These are phyloP conservation scores for Acipenser ruthenus DNA, from an alignment of 2,797 vertebrate genomes.

Conservation along the genomic window DNA sequence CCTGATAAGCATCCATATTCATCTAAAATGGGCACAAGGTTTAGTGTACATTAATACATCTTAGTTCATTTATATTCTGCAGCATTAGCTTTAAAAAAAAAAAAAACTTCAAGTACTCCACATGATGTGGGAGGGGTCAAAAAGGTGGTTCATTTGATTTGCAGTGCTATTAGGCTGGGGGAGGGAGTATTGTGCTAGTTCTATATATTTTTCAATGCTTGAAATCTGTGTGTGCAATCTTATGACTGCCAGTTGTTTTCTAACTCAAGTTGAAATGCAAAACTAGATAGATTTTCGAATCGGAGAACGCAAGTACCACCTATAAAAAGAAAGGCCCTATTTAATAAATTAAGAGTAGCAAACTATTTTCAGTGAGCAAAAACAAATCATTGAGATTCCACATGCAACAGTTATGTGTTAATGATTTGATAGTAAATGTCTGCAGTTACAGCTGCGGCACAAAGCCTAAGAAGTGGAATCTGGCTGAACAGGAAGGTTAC, in stretches of 20 bases:
- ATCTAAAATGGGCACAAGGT: not conserved
- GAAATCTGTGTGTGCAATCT: no score
- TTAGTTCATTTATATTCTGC: not conserved
- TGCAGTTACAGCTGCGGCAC: conserved; percentile 16
- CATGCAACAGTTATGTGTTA: conserved; percentile 16
- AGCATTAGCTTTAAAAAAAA: not conserved
- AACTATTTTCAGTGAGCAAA: no score
- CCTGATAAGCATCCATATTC: no score
- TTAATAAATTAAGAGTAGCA: no score
- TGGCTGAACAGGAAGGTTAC: conserved; percentile 32
- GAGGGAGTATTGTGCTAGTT: not conserved
- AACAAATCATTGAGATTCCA: conserved; percentile 26
- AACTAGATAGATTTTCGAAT: no score
- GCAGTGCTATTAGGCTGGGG: no score
- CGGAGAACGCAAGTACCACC: no score
- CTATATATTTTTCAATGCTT: no score
- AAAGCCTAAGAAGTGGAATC: conserved; percentile 27
- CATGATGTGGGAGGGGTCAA: not conserved
- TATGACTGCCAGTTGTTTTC: no score
- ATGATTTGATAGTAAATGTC: conserved; percentile 27
- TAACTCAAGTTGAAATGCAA: no score
- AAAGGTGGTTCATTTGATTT: conserved; percentile 1
- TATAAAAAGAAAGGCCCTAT: no score
- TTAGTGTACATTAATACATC: not conserved
- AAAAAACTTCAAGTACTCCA: not conserved